Base-by-base conservation (phyloP, 2,113 vertebrate species). In the Amia ocellicauda region DNA sequence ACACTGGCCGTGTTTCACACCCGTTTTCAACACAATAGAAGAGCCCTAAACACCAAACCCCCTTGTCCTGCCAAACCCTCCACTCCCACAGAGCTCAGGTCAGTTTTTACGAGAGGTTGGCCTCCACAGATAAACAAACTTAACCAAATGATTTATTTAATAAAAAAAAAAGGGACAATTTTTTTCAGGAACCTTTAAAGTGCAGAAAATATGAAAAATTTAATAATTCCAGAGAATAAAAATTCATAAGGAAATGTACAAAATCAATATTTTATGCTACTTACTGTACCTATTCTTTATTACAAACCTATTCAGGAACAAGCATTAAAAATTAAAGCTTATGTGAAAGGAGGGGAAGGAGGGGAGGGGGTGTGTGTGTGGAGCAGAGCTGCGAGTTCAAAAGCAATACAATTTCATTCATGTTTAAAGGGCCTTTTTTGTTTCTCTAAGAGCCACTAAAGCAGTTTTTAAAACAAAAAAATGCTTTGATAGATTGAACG, bases 181-280 rank as follows among this genome's bases (percentile, higher is more conserved):
- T 83, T 76, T 90, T 91, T 88, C 89, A 84, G 89, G 91, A 91
- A 91, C 85, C 91, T 80, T 89, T 90, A 89, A 90, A 92, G 91
- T 91, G 90, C 88, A 86, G 86, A 82, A 89, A 45, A 92, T 85
- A 95, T 97, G 86, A 96, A 95, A 95, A 91, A 95, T 94, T 87
- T 93, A 95, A 93, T 95, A 93, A 94, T 93, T 91, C 90, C 75
- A 91, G 85, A 89, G 91, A 93, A 93, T 92, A 92, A 92, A 96
- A 94, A 94, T 94, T 93, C 91, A 94, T 94, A 95, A 92, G 91
- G 92, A 96, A 96, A 95, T 93, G 93, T 94, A 93, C 92, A 93
- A 89, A 96, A 98, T 98, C 93, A 95, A 98, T 98, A 95, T 98
- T 97, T 98, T 82, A 98, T 96, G 91, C 90, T 91, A 90, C 89